phyloP scores from a whole-genome alignment of 2,888 invertebrate genomes.

The Coelogynopora nodosa region DNA sequence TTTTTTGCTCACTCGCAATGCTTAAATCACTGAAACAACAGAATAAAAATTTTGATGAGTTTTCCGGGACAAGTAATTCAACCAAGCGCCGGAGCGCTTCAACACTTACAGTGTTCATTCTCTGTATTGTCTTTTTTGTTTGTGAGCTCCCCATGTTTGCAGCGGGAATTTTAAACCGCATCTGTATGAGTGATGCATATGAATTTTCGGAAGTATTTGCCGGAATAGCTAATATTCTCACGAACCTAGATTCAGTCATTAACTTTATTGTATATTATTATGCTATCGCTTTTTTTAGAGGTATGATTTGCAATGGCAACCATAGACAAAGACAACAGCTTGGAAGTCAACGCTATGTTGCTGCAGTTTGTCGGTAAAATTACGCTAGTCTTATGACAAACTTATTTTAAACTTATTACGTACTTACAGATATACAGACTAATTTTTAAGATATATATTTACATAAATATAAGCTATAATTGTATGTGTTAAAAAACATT shows the following conservation, averaged over 20 bases:
- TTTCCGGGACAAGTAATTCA: background rate
- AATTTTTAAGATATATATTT: no score
- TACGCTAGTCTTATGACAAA: no score
- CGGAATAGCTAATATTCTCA: slow-evolving; percentile 22
- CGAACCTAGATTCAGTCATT: background rate
- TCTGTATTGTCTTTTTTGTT: background rate
- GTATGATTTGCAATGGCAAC: background rate
- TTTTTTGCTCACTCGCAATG: background rate
- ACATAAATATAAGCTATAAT: no score
- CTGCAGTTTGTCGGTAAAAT: no score
- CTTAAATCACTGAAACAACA: background rate
- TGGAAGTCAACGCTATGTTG: no score
- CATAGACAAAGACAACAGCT: no score
- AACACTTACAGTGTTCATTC: background rate
- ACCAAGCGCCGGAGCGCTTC: background rate
- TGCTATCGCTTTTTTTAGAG: background rate
- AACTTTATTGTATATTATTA: slow-evolving; percentile 4
- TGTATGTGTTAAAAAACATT: no score
- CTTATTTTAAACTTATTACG: no score
- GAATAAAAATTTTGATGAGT: background rate
- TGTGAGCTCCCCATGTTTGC: slow-evolving; percentile 25
- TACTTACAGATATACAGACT: no score
- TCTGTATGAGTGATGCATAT: background rate
- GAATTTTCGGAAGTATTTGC: background rate
- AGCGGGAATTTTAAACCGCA: background rate